Evolutionary conservation across 1,140 invertebrate genomes (phyloP).

Genomic region (Paralvinella palmiformis): DNA sequence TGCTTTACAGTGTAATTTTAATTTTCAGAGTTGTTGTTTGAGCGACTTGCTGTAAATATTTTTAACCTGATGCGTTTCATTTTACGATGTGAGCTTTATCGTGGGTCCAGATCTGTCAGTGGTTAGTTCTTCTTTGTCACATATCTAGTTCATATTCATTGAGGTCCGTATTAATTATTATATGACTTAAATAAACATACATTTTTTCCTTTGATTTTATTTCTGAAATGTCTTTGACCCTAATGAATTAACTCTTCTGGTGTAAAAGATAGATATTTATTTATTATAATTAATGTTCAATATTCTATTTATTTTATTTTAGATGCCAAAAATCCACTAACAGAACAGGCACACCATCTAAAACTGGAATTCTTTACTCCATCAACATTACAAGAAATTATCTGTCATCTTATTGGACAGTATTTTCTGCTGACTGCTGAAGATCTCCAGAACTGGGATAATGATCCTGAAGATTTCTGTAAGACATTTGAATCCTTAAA

Average conservation of each 20-base stretch:
- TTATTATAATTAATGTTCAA: too few species aligned
- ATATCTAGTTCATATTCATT: too few species aligned
- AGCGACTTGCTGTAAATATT: slow-evolving; percentile 79
- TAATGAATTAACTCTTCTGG: too few species aligned
- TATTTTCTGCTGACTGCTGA: slow-evolving; percentile 79
- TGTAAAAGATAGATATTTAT: too few species aligned
- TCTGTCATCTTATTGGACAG: slow-evolving; percentile 72
- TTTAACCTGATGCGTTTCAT: slow-evolving; percentile 83
- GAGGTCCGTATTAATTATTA: too few species aligned
- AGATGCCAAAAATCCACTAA: slow-evolving; percentile 53
- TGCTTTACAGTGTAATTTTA: too few species aligned
- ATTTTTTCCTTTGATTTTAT: too few species aligned
- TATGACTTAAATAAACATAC: too few species aligned
- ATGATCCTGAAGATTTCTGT: slow-evolving; percentile 83
- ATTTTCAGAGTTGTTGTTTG: slow-evolving; percentile 58
- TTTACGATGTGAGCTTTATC: slow-evolving; percentile 58
- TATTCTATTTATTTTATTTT: too few species aligned
- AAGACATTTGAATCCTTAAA: slow-evolving; percentile 19
- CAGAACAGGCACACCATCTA: slow-evolving; percentile 61
- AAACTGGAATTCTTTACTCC: slow-evolving; percentile 68
- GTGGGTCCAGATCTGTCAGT: too few species aligned
- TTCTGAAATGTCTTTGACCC: too few species aligned
- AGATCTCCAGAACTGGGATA: slow-evolving; percentile 82
- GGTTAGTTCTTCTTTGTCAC: too few species aligned
- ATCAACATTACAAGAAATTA: slow-evolving; percentile 68